phyloP scores from a whole-genome alignment of 2,113 vertebrate genomes.

The Stictonetta naevosa region DNA sequence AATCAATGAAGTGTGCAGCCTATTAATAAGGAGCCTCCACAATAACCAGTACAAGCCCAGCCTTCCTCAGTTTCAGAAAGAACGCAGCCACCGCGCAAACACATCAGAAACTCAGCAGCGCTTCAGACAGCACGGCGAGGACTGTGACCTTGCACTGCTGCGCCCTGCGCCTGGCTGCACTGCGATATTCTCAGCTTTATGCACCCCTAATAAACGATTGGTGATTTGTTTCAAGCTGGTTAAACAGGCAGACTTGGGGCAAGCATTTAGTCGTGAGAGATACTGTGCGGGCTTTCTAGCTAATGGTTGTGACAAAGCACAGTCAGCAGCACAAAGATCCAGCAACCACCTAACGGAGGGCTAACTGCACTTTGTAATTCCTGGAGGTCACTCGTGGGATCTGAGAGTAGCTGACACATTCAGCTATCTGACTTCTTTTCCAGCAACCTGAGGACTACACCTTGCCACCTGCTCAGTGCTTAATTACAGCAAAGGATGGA shows the following conservation, averaged over 20 bases:
- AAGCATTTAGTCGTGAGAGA: background rate
- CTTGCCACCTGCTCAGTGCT: background rate
- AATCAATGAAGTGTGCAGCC: constrained; percentile 92
- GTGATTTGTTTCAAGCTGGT: background rate
- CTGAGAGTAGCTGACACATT: background rate
- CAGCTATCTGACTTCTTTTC: background rate
- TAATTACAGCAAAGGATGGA: background rate
- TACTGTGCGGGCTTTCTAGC: background rate
- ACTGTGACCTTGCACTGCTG: background rate
- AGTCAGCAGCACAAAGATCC: background rate
- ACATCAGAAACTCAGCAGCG: background rate
- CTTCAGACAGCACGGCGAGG: background rate
- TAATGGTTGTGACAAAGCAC: background rate
- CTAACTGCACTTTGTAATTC: background rate
- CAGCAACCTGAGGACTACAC: background rate
- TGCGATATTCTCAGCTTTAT: background rate
- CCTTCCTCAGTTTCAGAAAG: background rate
- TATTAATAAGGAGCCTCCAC: constrained; percentile 80
- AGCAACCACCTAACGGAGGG: background rate
- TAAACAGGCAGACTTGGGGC: background rate
- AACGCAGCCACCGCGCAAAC: background rate
- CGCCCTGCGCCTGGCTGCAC: background rate
- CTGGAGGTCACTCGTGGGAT: background rate
- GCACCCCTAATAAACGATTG: background rate
- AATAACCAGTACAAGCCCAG: constrained; percentile 72